Base-by-base conservation (phyloP, 1,140 invertebrate species). In the Vanessa atalanta region DNA sequence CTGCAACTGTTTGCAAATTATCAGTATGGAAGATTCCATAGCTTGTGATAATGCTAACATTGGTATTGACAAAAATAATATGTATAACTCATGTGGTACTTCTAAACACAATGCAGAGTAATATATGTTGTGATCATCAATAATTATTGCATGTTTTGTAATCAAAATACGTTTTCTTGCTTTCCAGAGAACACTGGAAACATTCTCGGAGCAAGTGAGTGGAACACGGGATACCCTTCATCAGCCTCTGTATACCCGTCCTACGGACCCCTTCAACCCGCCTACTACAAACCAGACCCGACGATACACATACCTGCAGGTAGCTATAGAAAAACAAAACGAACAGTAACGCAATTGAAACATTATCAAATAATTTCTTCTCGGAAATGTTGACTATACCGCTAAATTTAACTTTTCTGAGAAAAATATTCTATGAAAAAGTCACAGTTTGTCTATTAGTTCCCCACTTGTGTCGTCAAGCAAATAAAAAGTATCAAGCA, bases 201-300 rank as follows among this genome's bases (percentile, higher is more conserved):
- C 79, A 91, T 92, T 70, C 78, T 90, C 0, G 90, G 89, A 2
- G 90, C 89, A 0, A 89, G 85, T 37, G 90, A 92, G 65, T 90
- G 89, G 90, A 92, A 91, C 81, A 92, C 90, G 0, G 90, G 90
- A 5, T 92, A 91, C 66, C 78, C 89, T 2, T 88, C 90, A 0
- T 86, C 87, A 2, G 75, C 87, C 0, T 51, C 83, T 20, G 83
- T 90, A 68, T 89, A 90, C 63, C 84, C 88, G 0, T 55, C 83
- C 15, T 92, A 92, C 67, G 81, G 82, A 8, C 72, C 87, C 2
- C 70, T 92, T 47, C 89, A 91, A 60, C 84, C 89, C 13, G 73
- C 90, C 8, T 92, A 91, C 64, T 92, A 92, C 64, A 92, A 92
- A 55, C 84, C 90, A 1, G 90, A 92, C 8, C 80, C 88, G 14